Evolutionary conservation across 53 echinoderm and acorn worm species (phyloP).

Genomic region (Echinometra lucunter): DNA sequence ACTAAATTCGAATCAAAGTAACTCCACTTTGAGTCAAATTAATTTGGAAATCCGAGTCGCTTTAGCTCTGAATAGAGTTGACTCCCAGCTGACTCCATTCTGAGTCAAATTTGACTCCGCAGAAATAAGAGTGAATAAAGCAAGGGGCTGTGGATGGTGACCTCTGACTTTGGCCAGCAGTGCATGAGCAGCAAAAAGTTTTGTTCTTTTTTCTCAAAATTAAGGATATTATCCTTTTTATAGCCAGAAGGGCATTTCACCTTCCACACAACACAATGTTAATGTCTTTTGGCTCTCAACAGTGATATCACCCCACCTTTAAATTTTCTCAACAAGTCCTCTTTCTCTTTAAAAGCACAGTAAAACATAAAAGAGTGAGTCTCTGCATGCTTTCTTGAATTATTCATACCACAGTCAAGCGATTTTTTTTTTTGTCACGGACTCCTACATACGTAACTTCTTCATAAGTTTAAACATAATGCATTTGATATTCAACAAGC

Average conservation of each 20-base stretch:
- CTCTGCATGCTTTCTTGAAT: too few relatives aligned
- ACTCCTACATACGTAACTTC: not conserved
- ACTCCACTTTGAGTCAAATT: too few relatives aligned
- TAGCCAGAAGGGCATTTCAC: not conserved
- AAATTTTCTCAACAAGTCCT: not conserved
- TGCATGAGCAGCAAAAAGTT: not conserved
- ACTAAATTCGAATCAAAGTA: too few relatives aligned
- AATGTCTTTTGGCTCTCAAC: not conserved
- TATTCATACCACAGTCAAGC: not conserved
- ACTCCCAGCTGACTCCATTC: too few relatives aligned
- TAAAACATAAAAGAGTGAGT: not conserved
- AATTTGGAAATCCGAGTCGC: too few relatives aligned
- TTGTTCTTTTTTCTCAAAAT: not conserved
- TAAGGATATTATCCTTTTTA: not conserved
- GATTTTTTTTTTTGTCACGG: not conserved
- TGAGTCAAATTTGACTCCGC: too few relatives aligned
- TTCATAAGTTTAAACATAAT: not conserved
- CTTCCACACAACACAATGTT: not conserved
- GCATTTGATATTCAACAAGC: slow-evolving; percentile 28
- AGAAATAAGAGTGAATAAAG: too few relatives aligned
- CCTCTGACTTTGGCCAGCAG: not conserved
- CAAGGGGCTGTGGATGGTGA: not conserved
- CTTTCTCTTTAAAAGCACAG: not conserved
- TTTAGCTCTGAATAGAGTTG: too few relatives aligned
- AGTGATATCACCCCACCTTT: not conserved